These are phyloP conservation scores for Zaprionus camerounensis DNA, from an alignment of 1,140 invertebrate species.

Conservation along the genomic window DNA sequence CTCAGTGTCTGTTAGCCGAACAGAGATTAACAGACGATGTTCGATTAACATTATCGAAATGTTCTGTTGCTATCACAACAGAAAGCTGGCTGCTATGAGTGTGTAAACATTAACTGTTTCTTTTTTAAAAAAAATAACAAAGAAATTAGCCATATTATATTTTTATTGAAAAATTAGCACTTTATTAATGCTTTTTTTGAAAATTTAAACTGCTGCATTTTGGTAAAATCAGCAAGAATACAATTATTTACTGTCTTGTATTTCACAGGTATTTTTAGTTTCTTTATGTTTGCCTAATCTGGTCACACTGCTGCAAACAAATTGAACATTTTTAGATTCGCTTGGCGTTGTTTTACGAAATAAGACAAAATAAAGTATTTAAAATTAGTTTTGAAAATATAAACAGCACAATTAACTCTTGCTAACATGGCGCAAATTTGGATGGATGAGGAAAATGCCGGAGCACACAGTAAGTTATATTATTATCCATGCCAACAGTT, in stretches of 20 bases:
- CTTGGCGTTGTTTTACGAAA: conserved; percentile 12
- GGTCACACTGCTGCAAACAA: conserved; percentile 7
- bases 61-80: neutral
- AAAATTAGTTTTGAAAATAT: neutral
- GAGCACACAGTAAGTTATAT: conserved; percentile 19
- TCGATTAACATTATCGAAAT: neutral
- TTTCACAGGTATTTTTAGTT: neutral
- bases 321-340: neutral
- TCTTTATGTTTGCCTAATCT: neutral
- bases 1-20: conserved; percentile 26
- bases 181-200: neutral
- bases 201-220: neutral
- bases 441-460: conserved; percentile 36
- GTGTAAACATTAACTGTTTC: neutral
- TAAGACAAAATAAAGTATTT: neutral
- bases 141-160: neutral
- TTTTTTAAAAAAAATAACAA: neutral
- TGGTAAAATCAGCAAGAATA: neutral
- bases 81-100: conserved; percentile 8
- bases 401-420: neutral
- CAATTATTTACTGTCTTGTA: neutral
- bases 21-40: conserved; percentile 16
- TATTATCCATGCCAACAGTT: neutral
- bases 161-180: neutral
- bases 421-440: conserved; percentile 27